phyloP scores from a whole-genome alignment of 2,888 invertebrate genomes.

The Rutpela maculata region DNA sequence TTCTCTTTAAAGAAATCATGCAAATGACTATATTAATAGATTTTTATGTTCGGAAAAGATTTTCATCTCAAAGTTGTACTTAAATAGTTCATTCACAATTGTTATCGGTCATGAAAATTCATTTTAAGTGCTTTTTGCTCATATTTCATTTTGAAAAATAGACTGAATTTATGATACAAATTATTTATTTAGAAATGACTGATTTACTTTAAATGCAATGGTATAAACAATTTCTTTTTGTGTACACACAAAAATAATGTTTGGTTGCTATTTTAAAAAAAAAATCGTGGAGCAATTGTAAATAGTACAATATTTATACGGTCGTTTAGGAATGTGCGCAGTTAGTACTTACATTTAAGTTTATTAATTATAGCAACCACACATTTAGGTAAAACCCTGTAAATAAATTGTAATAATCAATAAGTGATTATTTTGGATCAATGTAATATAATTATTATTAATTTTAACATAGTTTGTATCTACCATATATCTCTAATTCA shows the following conservation, averaged over 20 bases:
- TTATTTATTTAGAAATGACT: conserved; percentile 69
- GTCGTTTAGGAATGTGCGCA: conserved; percentile 31
- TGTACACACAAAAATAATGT: conserved; percentile 44
- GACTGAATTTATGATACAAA: conserved; percentile 69
- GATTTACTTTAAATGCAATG: conserved; percentile 65
- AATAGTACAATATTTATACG: conserved; percentile 42
- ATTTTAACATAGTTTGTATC: conserved; percentile 66
- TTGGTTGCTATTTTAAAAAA: conserved; percentile 53
- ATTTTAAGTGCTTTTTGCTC: conserved; percentile 53
- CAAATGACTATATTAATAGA: conserved; percentile 9
- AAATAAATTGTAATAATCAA: conserved; percentile 39
- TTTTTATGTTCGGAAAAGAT: conserved; percentile 37
- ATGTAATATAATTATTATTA: conserved; percentile 62
- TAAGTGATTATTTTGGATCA: conserved; percentile 47
- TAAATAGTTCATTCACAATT: conserved; percentile 39
- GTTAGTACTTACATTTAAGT: conserved; percentile 47
- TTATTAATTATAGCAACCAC: conserved; percentile 54
- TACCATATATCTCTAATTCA: conserved; percentile 65
- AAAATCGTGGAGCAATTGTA: conserved; percentile 47
- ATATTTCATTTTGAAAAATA: conserved; percentile 63
- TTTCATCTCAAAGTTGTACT: conserved; percentile 45
- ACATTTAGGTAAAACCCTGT: conserved; percentile 46
- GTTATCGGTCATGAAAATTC: conserved; percentile 47
- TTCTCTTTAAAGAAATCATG: background rate
- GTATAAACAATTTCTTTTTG: conserved; percentile 47